phyloP scores from a whole-genome alignment of 2,113 vertebrate species.

The Salvelinus fontinalis region DNA sequence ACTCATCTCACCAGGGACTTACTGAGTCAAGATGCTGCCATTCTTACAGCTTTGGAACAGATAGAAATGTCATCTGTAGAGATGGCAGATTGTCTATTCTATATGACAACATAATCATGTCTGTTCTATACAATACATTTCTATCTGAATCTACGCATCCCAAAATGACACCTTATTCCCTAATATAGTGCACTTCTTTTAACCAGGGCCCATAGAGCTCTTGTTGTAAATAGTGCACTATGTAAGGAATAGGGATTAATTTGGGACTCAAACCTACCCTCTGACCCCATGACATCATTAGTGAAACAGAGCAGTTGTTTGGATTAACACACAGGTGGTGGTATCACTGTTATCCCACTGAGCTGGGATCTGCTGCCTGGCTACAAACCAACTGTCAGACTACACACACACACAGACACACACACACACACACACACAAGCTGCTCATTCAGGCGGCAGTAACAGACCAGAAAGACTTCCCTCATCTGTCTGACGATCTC shows the following conservation, averaged over 20 bases:
- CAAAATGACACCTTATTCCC: too few relatives aligned
- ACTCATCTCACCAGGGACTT: too few relatives aligned
- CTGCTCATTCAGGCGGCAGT: conserved; percentile 35
- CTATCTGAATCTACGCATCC: too few relatives aligned
- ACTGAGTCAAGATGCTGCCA: too few relatives aligned
- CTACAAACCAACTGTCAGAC: too few relatives aligned
- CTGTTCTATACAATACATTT: not conserved
- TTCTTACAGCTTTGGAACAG: not conserved
- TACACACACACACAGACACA: too few relatives aligned
- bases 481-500: too few relatives aligned
- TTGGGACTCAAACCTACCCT: conserved; percentile 1
- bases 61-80: not conserved
- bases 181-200: too few relatives aligned
- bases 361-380: conserved; percentile 1
- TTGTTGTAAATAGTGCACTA: too few relatives aligned
- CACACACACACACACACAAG: not conserved
- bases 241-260: not conserved
- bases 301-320: conserved; percentile 12
- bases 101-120: not conserved
- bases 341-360: conserved; percentile 24
- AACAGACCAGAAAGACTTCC: not conserved
- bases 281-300: conserved; percentile 40
- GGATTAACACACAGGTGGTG: conserved; percentile 45
- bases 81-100: not conserved
- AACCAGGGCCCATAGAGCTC: too few relatives aligned